Evolutionary conservation across 2,797 vertebrate genomes (phyloP), one percentile per base, ranked within the genome.

Genomic region (Esox masquinongy): DNA sequence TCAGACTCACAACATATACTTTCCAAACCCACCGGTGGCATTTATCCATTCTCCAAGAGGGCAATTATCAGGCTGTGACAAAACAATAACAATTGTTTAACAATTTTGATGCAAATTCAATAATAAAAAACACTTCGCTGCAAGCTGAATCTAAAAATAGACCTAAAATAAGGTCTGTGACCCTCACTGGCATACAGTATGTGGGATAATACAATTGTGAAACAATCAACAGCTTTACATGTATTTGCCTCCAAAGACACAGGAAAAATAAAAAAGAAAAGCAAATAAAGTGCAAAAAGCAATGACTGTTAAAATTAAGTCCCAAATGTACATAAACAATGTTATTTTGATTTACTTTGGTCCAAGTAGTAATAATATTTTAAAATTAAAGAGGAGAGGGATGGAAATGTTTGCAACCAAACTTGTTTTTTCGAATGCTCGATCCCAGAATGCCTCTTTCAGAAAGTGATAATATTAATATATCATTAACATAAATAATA

Each of bases 261-360:
- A 75, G 84, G 79, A 17, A 83, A 75, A 83, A 50, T 73, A 68
- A 77, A 82, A 56, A 34, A n/a, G 50, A 49, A 67, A 72, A 56
- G 31, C 50, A 61, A 84, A 83, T 89, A 88, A 88, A 87, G 86
- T 89, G 88, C 88, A 74, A 75, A 22, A 11, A 11, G 75, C 67
- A 76, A 80, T 70, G 29, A 70, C 56, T 5, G 61, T 76, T 73
- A 71, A 67, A 59, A 83, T 67, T 24, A 73, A 39, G 31, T 51
- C 29, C 34, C 4, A 4, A 19, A 61, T 22, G 16, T 17, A 63
- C 34, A 73, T 61, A 39, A 56, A 73, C 71, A 43, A 26, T 39
- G 5, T 9, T 43, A 73, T 11, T 24, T 2, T 47, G 72, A 73
- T 36, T 19, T 61, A 73, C 72, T 47, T 43, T 63, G 36, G 72